Evolutionary conservation across 2,888 invertebrate genomes (phyloP).

Genomic region (Acronicta alni): DNA sequence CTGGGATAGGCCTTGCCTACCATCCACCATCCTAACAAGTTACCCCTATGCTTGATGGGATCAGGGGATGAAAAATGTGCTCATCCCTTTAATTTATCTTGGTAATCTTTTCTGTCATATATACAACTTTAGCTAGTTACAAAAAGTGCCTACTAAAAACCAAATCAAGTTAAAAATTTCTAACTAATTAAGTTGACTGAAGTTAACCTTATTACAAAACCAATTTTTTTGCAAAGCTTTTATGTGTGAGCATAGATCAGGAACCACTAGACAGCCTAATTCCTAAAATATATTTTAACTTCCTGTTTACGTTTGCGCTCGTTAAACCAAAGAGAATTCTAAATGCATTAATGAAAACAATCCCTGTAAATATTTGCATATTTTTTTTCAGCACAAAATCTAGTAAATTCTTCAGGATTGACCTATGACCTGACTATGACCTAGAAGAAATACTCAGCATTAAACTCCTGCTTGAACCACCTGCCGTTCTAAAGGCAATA

Average conservation of each 20-base stretch:
- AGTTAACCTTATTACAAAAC: slow-evolving; percentile 19
- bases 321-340: slow-evolving; percentile 27
- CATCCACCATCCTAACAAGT: too few relatives aligned
- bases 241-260: slow-evolving; percentile 7
- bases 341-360: slow-evolving; percentile 47
- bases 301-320: slow-evolving; percentile 22
- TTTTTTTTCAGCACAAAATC: slow-evolving; percentile 22
- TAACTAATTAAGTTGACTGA: slow-evolving; percentile 24
- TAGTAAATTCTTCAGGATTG: slow-evolving; percentile 37
- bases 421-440: slow-evolving; percentile 59
- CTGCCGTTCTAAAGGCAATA: slow-evolving; percentile 92
- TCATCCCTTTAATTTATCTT: background rate
- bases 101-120: background rate
- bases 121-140: background rate
- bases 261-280: slow-evolving; percentile 11
- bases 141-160: background rate
- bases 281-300: slow-evolving; percentile 7
- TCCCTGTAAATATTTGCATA: slow-evolving; percentile 39
- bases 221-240: slow-evolving; percentile 12
- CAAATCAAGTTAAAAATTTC: slow-evolving; percentile 7
- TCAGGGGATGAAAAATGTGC: background rate
- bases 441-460: slow-evolving; percentile 66
- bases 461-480: slow-evolving; percentile 86
- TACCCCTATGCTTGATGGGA: too few relatives aligned
- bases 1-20: too few relatives aligned